A percentile compares a stretch with the other conserved stretches of the same genome.
These are phyloP conservation scores for Anarhynchus alexandrinus DNA, from an alignment of 2,113 vertebrate species.

Conservation along the genomic window DNA sequence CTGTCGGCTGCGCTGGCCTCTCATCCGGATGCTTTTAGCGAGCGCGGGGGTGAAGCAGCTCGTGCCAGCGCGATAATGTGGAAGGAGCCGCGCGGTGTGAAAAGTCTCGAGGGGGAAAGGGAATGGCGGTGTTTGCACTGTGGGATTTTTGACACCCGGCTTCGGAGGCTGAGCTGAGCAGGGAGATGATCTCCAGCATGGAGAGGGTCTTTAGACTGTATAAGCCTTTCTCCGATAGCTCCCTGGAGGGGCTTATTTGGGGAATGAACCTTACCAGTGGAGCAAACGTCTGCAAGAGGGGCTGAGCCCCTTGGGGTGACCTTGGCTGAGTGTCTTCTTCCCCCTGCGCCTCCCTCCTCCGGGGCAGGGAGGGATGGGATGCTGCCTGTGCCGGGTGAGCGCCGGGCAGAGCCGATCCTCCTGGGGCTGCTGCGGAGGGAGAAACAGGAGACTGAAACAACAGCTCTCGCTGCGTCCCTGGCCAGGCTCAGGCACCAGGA, in stretches of 20 bases:
- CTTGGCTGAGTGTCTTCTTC: background rate
- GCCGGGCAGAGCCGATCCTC: background rate
- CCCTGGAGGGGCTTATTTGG: background rate
- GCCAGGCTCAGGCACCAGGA: background rate
- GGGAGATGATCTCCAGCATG: no score
- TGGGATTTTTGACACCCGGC: background rate
- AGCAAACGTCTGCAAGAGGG: accelerated
- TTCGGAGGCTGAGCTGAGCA: background rate
- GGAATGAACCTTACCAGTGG: background rate
- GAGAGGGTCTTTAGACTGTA: background rate
- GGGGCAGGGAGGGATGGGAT: background rate
- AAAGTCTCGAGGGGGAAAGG: accelerated
- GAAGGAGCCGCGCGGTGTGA: accelerated
- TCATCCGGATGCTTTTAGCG: background rate
- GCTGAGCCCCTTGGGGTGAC: background rate
- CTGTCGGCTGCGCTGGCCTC: background rate
- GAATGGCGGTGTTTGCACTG: accelerated
- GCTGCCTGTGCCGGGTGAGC: background rate
- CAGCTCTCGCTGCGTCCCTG: background rate
- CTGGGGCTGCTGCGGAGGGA: background rate
- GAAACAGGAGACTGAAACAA: background rate
- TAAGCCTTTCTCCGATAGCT: background rate
- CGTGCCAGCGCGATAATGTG: background rate
- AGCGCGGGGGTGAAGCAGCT: background rate
- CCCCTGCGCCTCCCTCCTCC: background rate